These are phyloP conservation scores for Pseudopipra pipra DNA, from an alignment of 2,113 vertebrate genomes.

Conservation along the genomic window DNA sequence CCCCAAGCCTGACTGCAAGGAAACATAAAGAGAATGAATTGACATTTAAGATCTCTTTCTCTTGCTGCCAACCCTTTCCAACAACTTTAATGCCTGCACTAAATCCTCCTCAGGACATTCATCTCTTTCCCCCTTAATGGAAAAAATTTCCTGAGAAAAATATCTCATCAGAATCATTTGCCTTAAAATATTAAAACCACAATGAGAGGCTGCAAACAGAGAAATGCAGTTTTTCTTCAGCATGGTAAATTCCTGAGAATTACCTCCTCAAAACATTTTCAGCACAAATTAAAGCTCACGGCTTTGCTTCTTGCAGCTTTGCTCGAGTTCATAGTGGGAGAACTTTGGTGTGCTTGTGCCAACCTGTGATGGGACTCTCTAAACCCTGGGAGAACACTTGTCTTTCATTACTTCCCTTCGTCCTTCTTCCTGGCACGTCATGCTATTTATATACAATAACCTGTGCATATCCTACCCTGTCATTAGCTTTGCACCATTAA, in stretches of 20 bases:
- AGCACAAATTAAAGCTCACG: neutral
- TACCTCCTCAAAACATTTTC: neutral
- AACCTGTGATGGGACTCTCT: neutral
- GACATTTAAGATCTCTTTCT: neutral
- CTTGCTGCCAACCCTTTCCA: neutral
- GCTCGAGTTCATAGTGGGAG: rapidly evolving
- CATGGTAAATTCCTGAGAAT: neutral
- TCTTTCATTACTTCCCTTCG: neutral
- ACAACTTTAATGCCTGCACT: neutral
- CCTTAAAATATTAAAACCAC: neutral
- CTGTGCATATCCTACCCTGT: neutral
- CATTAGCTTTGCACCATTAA: too few species aligned
- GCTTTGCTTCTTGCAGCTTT: neutral
- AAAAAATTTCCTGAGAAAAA: neutral
- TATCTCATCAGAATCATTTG: neutral
- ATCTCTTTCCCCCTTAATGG: neutral
- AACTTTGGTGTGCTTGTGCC: neutral
- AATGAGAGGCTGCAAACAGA: neutral
- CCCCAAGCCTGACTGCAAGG: neutral
- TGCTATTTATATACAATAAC: neutral
- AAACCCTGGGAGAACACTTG: neutral
- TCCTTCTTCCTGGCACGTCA: neutral
- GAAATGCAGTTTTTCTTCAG: neutral
- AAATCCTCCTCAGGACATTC: neutral
- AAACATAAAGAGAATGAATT: neutral